A percentile compares a stretch with the other conserved stretches of the same genome.
phyloP scores from a whole-genome alignment of 2,888 invertebrate genomes.

The Pyrocoelia pectoralis region DNA sequence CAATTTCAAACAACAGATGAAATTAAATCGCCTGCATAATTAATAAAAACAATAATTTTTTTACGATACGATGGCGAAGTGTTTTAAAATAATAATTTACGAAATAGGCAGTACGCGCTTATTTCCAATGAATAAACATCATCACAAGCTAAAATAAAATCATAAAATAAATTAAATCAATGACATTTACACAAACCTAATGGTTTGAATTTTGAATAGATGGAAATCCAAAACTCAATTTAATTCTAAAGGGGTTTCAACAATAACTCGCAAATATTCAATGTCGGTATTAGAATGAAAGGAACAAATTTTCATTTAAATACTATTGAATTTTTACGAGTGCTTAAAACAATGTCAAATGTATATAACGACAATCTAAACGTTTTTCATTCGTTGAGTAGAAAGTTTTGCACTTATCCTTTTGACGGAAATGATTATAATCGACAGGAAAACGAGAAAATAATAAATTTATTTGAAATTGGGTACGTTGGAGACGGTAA shows the following conservation, averaged over 20 bases:
- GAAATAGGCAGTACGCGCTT: too few species aligned
- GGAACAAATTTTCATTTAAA: constrained; percentile 13
- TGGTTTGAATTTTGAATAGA: constrained; percentile 13
- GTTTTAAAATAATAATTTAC: constrained; percentile 5
- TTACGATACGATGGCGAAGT: background rate
- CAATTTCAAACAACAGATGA: background rate
- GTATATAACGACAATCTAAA: background rate
- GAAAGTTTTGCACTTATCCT: background rate
- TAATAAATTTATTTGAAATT: background rate
- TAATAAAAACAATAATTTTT: background rate
- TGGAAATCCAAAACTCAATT: constrained; percentile 14
- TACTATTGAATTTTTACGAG: constrained; percentile 1
- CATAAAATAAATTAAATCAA: constrained; percentile 14
- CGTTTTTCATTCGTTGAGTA: background rate
- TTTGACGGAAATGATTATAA: background rate
- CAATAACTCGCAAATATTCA: constrained; percentile 17
- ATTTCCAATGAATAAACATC: constrained; percentile 7
- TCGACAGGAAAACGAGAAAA: background rate
- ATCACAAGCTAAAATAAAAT: constrained; percentile 6
- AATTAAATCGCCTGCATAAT: background rate
- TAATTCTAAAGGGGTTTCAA: constrained; percentile 9
- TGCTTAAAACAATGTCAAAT: constrained; percentile 8
- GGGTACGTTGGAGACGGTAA: background rate
- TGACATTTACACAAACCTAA: constrained; percentile 18
- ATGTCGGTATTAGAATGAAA: constrained; percentile 4